Evolutionary conservation across 2,113 vertebrate species (phyloP).

Genomic region (Hoplias malabaricus): DNA sequence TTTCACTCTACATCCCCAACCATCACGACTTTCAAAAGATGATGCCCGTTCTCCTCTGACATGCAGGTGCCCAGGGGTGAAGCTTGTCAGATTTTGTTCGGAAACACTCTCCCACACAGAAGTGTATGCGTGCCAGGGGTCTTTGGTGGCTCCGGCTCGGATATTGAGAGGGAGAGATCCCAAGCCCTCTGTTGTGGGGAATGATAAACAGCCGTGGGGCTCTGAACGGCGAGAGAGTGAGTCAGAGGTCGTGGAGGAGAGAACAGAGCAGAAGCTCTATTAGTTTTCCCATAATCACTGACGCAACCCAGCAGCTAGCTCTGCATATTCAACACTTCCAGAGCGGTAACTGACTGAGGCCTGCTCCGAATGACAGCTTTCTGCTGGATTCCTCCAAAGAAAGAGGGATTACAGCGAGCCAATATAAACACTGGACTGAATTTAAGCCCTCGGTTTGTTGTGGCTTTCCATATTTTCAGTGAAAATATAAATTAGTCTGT

Average conservation of each 20-base stretch:
- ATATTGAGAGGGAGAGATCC: constrained; percentile 6
- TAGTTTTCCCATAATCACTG: constrained; percentile 28
- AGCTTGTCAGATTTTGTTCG: constrained; percentile 26
- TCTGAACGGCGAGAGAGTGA: constrained; percentile 23
- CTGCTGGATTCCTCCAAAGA: constrained; percentile 1
- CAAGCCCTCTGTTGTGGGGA: constrained; percentile 13
- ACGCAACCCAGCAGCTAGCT: neutral
- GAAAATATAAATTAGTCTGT: neutral
- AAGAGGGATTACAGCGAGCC: neutral
- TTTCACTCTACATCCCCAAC: neutral
- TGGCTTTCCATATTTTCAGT: neutral
- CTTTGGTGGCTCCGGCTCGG: neutral
- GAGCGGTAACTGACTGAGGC: neutral
- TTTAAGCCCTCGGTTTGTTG: neutral
- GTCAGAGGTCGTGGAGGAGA: constrained; percentile 33
- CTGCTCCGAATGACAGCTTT: neutral
- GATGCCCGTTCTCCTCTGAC: neutral
- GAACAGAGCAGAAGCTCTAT: constrained; percentile 22
- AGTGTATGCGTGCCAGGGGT: neutral
- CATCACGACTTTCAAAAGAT: constrained; percentile 6
- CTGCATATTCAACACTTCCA: constrained; percentile 32
- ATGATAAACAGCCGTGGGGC: constrained; percentile 10
- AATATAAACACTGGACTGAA: neutral
- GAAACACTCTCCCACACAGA: constrained; percentile 29
- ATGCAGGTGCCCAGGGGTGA: constrained; percentile 11